Evolutionary conservation across 2,888 invertebrate species (phyloP).

Genomic region (Epinotia demarniana): DNA sequence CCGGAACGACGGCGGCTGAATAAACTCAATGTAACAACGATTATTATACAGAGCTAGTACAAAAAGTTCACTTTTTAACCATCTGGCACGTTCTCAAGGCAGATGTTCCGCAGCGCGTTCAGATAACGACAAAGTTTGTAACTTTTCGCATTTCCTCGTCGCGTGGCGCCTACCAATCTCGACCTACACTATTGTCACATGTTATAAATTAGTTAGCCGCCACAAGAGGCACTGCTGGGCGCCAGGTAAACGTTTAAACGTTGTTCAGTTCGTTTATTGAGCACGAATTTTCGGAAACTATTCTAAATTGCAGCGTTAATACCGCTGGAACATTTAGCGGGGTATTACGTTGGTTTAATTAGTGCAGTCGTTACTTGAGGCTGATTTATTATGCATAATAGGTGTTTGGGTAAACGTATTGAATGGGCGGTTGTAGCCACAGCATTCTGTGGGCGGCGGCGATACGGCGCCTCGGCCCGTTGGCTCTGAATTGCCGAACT

Average conservation of each 20-base stretch:
- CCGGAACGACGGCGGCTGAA: constrained; percentile 29
- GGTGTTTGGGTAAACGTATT: constrained; percentile 67
- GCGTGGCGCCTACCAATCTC: constrained; percentile 50
- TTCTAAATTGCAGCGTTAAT: constrained; percentile 32
- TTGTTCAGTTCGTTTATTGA: constrained; percentile 18
- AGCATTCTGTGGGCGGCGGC: constrained; percentile 57
- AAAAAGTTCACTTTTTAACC: constrained; percentile 69
- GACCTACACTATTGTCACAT: constrained; percentile 64
- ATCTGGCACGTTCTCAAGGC: constrained; percentile 73
- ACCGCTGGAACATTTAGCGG: constrained; percentile 29
- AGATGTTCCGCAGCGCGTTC: constrained; percentile 73
- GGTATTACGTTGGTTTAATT: constrained; percentile 37
- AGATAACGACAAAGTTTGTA: constrained; percentile 76
- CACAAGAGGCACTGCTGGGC: constrained; percentile 13
- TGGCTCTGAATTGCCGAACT: constrained; percentile 70
- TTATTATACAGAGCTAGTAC: constrained; percentile 54
- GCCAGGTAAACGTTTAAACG: constrained; percentile 15
- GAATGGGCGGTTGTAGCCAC: constrained; percentile 64
- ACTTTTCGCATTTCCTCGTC: constrained; percentile 79
- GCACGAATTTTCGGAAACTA: constrained; percentile 26
- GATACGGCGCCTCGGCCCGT: constrained; percentile 64
- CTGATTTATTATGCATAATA: constrained; percentile 77
- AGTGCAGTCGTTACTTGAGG: constrained; percentile 61
- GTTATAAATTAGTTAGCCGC: constrained; percentile 62
- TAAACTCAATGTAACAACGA: constrained; percentile 42